Conservation (phyloP, 2,888 invertebrate genomes). For the Tanytarsus gracilentus region DNA sequence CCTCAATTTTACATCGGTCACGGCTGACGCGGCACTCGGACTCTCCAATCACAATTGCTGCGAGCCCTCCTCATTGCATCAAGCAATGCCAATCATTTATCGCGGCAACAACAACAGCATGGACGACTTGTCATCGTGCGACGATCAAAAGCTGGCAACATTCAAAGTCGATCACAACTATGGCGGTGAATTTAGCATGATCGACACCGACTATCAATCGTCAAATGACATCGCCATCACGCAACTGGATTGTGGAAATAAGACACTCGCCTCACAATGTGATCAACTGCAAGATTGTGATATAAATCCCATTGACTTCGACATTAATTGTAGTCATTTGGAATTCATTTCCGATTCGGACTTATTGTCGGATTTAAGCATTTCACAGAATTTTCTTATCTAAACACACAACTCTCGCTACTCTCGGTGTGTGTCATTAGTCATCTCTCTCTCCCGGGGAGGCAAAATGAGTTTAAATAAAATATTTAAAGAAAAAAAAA, state of each 20-base stretch:
- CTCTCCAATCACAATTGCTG: too few relatives aligned
- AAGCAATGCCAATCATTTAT: slow-evolving; percentile 14
- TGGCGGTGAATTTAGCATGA: slow-evolving; percentile 21
- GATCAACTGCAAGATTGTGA: slow-evolving; percentile 25
- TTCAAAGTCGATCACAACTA: slow-evolving; percentile 24
- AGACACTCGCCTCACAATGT: slow-evolving; percentile 10
- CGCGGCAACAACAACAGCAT: slow-evolving; percentile 4
- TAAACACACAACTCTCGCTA: not conserved
- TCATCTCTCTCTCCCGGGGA: too few relatives aligned
- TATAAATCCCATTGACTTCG: slow-evolving; percentile 22
- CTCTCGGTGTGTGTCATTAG: too few relatives aligned
- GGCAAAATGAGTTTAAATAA: too few relatives aligned
- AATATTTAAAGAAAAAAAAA: too few relatives aligned
- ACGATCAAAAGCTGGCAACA: slow-evolving; percentile 24
- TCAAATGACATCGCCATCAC: slow-evolving; percentile 11
- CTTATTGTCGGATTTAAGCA: slow-evolving; percentile 17
- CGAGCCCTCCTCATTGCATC: too few relatives aligned
- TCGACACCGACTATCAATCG: slow-evolving; percentile 10
- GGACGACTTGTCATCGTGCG: not conserved
- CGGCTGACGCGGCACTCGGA: not conserved
- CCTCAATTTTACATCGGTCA: slow-evolving; percentile 8
- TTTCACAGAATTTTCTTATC: slow-evolving; percentile 27
- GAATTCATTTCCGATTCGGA: slow-evolving; percentile 21
- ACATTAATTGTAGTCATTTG: slow-evolving; percentile 23
- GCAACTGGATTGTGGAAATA: slow-evolving; percentile 20